Conservation (phyloP, 2,113 vertebrate species). For the Anser cygnoides region DNA sequence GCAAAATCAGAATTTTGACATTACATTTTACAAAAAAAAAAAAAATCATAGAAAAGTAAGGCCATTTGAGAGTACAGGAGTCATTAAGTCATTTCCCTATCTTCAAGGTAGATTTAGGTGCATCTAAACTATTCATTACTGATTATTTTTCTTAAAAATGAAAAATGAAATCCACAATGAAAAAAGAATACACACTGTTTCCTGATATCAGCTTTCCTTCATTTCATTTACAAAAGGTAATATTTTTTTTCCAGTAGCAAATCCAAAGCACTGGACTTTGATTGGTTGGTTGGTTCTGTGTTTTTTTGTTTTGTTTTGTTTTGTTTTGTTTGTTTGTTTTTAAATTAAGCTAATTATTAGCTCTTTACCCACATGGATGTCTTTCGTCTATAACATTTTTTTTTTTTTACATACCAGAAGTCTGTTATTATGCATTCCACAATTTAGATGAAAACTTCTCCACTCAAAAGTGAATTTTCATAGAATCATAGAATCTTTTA, state of each 20-base stretch:
- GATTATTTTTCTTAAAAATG: not conserved
- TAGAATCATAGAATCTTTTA: not conserved
- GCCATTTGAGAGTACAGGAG: accelerated
- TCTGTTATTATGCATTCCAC: not conserved
- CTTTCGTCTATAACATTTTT: not conserved
- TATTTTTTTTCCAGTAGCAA: not conserved
- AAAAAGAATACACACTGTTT: not conserved
- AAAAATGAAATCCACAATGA: not conserved
- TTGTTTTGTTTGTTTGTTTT: not conserved
- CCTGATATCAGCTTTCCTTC: not conserved
- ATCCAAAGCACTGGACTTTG: not conserved
- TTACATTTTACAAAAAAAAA: not conserved
- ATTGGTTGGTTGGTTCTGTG: not conserved
- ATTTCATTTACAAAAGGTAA: not conserved
- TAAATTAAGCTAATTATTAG: not conserved
- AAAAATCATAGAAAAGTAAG: not conserved
- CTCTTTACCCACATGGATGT: not conserved
- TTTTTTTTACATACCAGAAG: not conserved
- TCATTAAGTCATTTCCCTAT: not conserved
- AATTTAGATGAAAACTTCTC: not conserved
- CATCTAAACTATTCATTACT: not conserved
- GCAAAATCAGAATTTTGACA: not conserved
- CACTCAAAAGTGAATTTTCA: not conserved
- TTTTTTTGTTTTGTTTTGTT: not conserved
- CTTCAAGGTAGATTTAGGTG: not conserved